Percentiles rank a stretch among this genome's conserved stretches.
These are phyloP conservation scores for Staurois parvus DNA, from an alignment of 2,797 vertebrate genomes.

Conservation along the genomic window DNA sequence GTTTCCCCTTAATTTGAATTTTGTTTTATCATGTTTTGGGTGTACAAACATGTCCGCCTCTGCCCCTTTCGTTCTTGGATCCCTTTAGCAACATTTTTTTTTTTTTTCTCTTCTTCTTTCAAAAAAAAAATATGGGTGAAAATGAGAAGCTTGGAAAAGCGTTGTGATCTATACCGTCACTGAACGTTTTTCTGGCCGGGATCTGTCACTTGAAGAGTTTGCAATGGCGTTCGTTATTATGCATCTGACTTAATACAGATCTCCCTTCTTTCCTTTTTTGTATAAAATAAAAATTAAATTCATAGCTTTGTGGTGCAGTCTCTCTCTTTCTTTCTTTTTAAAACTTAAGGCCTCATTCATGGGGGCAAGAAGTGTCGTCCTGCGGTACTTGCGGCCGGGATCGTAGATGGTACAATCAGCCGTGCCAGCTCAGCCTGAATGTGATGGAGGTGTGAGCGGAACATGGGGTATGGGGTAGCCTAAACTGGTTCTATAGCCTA, in stretches of 20 bases:
- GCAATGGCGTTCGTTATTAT: not conserved
- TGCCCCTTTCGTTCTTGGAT: not conserved
- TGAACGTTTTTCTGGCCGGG: not conserved
- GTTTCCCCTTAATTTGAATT: too few relatives aligned
- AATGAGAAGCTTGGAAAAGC: not conserved
- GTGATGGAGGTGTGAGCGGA: too few relatives aligned
- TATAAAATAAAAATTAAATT: conserved; percentile 9
- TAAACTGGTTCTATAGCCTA: too few relatives aligned
- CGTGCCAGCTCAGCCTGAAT: too few relatives aligned
- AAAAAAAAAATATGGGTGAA: not conserved
- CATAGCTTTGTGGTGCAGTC: conserved; percentile 4
- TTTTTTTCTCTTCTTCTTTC: too few relatives aligned
- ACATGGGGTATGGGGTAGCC: too few relatives aligned
- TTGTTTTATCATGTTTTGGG: too few relatives aligned
- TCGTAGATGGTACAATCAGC: too few relatives aligned
- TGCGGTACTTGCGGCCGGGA: too few relatives aligned
- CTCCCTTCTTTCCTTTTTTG: not conserved
- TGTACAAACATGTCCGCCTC: not conserved
- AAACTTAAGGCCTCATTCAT: too few relatives aligned
- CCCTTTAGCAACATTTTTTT: not conserved
- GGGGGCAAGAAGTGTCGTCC: too few relatives aligned
- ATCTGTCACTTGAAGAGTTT: conserved; percentile 41
- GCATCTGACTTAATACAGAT: conserved; percentile 12
- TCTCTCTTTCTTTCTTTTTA: too few relatives aligned
- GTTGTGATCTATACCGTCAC: not conserved